Percentiles rank a stretch among this genome's conserved stretches.
These are phyloP conservation scores for Anodontia alba DNA, from an alignment of 2,888 invertebrate genomes.

Conservation along the genomic window DNA sequence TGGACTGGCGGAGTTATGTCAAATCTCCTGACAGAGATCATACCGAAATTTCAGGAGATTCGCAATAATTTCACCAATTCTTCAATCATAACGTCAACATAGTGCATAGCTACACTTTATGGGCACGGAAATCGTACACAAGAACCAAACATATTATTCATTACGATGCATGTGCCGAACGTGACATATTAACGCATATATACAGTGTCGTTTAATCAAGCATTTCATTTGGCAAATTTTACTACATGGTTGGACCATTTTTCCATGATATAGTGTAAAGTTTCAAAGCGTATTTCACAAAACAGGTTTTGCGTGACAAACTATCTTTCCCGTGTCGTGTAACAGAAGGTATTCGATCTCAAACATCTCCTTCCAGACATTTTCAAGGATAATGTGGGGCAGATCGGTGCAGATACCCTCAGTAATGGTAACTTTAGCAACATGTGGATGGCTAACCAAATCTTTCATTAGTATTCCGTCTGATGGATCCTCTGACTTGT, in stretches of 20 bases:
- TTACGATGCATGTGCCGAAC: background rate
- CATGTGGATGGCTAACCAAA: slow-evolving; percentile 23
- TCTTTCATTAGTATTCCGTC: slow-evolving; percentile 37
- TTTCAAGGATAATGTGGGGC: slow-evolving; percentile 31
- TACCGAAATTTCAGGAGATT: too few species aligned
- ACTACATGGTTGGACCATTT: background rate
- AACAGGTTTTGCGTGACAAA: slow-evolving; percentile 31
- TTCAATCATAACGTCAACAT: too few species aligned
- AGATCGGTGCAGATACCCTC: background rate
- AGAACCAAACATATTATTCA: background rate
- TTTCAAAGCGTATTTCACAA: too few species aligned
- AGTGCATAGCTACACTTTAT: background rate
- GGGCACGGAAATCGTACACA: background rate
- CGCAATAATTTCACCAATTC: too few species aligned
- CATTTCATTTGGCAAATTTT: background rate
- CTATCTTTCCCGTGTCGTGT: background rate
- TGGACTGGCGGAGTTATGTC: too few species aligned
- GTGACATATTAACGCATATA: background rate
- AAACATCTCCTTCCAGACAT: slow-evolving; percentile 39
- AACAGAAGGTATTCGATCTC: slow-evolving; percentile 31
- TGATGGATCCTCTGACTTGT: slow-evolving; percentile 29
- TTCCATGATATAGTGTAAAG: background rate
- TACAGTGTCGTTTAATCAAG: background rate
- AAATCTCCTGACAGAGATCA: too few species aligned
- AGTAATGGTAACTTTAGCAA: slow-evolving; percentile 16